Evolutionary conservation across 64 coral and sea anemone genomes (phyloP), one percentile per base, ranked within the genome.

Genomic region (Pachyseris speciosa): DNA sequence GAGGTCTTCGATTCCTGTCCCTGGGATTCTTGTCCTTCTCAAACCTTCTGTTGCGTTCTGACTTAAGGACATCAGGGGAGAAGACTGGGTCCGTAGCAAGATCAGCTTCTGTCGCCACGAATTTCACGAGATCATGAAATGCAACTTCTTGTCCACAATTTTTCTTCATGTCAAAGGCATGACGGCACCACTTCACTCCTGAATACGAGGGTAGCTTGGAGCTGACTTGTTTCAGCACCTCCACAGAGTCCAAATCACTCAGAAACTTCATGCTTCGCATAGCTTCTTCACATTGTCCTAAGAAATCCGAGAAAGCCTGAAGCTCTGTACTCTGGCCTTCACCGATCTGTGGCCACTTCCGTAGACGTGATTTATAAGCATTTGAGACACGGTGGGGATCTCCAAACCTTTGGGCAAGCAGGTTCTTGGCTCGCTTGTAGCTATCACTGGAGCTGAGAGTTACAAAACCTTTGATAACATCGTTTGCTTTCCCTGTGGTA

Each of bases 201-300:
- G n/a, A n/a, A n/a, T n/a, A n/a, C 78, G 88, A 90, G 9, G 75
- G 88, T 2, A 90, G 27, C 53, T 80, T 90, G 1, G 88, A 59
- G 2, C 57, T 67, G 7, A 81, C 67, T 50, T 42, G 37, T 41
- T 50, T 50, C 20, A 90, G 19, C 0, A 58, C 45, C 24, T 90
- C 74, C 34, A 63, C 67, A 2, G 88, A 90, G 13, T 90, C 17
- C 12, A 90, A 31, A 4, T 90, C 88, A 22, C 48, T 47, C 61
- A 90, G 47, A 16, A 64, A 69, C 2, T 81, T 8, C 44, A 90
- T 80, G 10, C 9, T 74, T 75, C 73, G 55, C 86, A 88, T 88
- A 0, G 86, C 86, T 75, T 52, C 49, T 36, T 88, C 69, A 48
- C 86, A 88, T 0, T 34, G 44, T 1, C 72, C 53, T 9, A 84